Evolutionary conservation across 2,888 invertebrate species (phyloP).

Genomic region (Psylliodes chrysocephalus): DNA sequence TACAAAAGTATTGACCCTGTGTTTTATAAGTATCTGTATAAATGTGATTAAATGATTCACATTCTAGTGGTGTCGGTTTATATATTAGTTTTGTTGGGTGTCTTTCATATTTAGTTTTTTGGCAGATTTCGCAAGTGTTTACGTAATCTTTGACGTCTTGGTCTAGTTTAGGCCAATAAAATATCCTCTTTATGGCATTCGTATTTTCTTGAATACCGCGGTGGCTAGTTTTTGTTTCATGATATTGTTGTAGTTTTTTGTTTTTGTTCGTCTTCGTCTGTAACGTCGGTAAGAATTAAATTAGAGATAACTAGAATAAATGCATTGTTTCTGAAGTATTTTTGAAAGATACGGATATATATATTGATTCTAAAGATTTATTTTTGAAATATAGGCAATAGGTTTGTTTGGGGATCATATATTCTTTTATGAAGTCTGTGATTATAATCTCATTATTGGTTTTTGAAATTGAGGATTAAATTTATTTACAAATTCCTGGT

Average conservation of each 20-base stretch:
- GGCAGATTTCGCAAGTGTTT: conserved; percentile 40
- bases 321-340: conserved; percentile 5
- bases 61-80: conserved; percentile 13
- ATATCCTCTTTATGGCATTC: conserved; percentile 32
- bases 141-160: conserved; percentile 37
- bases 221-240: conserved; percentile 43
- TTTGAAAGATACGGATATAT: conserved; percentile 1
- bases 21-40: conserved; percentile 10
- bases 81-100: conserved; percentile 37
- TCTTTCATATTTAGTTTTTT: conserved; percentile 42
- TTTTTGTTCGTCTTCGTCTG: conserved; percentile 31
- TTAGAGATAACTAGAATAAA: background rate
- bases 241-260: conserved; percentile 34
- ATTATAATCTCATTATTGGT: background rate
- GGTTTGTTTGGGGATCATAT: conserved; percentile 7
- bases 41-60: conserved; percentile 13
- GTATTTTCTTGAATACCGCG: conserved; percentile 18
- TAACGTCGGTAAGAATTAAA: conserved; percentile 13
- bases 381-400: conserved; percentile 5
- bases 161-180: conserved; percentile 42
- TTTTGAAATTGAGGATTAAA: background rate
- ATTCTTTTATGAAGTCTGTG: background rate
- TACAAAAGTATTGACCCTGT: background rate
- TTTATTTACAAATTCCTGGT: too few species aligned
- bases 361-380: background rate